phyloP scores from a whole-genome alignment of 2,888 invertebrate species.

The Eristalinus sepulchralis region DNA sequence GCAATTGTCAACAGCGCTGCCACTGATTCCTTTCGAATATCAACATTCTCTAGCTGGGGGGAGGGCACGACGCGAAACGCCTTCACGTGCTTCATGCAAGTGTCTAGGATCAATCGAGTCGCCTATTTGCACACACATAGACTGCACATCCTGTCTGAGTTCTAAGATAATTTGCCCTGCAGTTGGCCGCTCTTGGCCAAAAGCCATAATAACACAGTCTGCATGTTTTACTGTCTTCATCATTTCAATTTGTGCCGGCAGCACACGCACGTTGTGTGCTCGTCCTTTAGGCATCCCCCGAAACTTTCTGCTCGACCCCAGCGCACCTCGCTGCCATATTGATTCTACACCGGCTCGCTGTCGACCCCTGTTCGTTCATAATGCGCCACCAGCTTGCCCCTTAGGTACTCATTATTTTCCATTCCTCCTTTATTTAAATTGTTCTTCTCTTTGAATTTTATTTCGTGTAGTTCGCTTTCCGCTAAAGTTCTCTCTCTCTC shows the following conservation, averaged over 20 bases:
- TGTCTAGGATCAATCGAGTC: too few species aligned
- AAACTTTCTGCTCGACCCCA: constrained; percentile 23
- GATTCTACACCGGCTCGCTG: not conserved
- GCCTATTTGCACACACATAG: constrained; percentile 21
- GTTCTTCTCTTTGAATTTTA: not conserved
- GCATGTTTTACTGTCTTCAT: constrained; percentile 53
- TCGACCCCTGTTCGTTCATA: constrained; percentile 55
- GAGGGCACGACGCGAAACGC: not conserved
- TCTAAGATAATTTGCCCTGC: constrained; percentile 3
- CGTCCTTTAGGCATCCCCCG: constrained; percentile 53
- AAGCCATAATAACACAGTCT: constrained; percentile 58
- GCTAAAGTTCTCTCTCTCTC: constrained; percentile 15
- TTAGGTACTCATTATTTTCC: constrained; percentile 45
- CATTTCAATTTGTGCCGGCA: constrained; percentile 27
- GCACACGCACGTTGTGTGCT: constrained; percentile 1
- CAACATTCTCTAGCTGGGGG: not conserved
- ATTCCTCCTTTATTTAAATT: constrained; percentile 4
- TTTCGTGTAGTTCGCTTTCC: constrained; percentile 73
- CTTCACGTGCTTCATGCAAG: not conserved
- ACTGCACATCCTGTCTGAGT: not conserved
- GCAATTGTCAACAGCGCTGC: not conserved
- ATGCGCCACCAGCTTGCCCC: constrained; percentile 41
- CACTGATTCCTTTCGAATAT: not conserved
- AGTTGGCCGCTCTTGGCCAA: constrained; percentile 7
- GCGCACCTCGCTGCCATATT: constrained; percentile 39